phyloP scores from a whole-genome alignment of 2,113 vertebrate genomes.

The Calypte anna region DNA sequence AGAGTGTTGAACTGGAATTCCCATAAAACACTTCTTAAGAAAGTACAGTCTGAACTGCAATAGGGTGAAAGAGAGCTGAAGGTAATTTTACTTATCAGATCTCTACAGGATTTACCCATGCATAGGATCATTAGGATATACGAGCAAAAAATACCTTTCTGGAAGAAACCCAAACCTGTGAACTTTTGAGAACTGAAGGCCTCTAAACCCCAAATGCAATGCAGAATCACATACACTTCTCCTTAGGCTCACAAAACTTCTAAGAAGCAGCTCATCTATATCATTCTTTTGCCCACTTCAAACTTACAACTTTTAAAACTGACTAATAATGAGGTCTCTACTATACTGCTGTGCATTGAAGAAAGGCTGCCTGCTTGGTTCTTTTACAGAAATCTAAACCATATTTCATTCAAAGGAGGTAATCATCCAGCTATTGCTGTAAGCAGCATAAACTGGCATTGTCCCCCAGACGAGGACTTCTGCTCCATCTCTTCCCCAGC shows the following conservation, averaged over 20 bases:
- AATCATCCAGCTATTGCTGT: neutral
- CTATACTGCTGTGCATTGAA: neutral
- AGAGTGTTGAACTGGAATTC: neutral
- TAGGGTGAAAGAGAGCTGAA: neutral
- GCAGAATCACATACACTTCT: neutral
- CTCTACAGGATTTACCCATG: neutral
- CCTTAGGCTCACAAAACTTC: neutral
- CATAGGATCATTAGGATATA: neutral
- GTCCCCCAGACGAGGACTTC: constrained; percentile 4
- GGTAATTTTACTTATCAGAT: neutral
- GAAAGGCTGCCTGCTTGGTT: neutral
- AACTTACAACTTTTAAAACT: neutral
- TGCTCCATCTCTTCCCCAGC: constrained; percentile 47
- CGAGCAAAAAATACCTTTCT: neutral
- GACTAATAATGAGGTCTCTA: neutral
- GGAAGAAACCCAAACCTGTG: neutral
- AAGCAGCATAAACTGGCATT: neutral
- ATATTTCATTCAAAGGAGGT: neutral
- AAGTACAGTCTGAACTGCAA: neutral
- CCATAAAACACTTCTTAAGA: neutral
- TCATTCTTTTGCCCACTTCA: neutral
- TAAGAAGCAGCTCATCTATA: neutral
- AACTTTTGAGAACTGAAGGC: neutral
- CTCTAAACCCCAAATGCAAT: neutral
- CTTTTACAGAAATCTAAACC: neutral